A percentile compares a stretch with the other conserved stretches of the same genome.
Evolutionary conservation across 2,113 vertebrate genomes (phyloP).

Genomic region (Lampris incognitus): DNA sequence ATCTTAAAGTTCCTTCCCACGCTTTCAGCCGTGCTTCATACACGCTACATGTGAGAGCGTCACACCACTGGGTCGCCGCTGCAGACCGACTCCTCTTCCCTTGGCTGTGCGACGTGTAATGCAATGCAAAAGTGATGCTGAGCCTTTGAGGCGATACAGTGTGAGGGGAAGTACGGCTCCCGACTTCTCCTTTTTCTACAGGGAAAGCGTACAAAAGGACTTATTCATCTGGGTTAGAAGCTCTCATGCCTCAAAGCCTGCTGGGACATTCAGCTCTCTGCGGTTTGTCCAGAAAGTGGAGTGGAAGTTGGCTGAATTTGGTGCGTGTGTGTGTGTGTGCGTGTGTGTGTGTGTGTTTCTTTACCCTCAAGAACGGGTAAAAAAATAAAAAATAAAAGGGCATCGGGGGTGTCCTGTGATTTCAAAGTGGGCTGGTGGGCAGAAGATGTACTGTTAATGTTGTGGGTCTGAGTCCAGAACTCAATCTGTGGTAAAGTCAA

Average conservation of each 20-base stretch:
- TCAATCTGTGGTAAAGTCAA: neutral
- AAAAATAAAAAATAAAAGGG: neutral
- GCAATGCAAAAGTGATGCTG: neutral
- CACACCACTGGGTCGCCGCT: neutral
- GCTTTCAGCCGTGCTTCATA: too few relatives aligned
- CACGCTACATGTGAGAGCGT: conserved; percentile 6
- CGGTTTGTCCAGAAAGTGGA: conserved; percentile 25
- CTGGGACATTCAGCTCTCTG: conserved; percentile 51
- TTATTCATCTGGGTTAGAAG: conserved; percentile 31
- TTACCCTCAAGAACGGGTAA: neutral
- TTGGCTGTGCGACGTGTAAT: neutral
- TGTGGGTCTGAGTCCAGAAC: neutral
- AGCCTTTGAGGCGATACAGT: conserved; percentile 9
- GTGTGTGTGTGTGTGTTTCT: neutral
- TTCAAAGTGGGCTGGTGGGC: neutral
- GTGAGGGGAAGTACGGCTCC: conserved; percentile 50
- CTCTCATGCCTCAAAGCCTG: conserved; percentile 27
- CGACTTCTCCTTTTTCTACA: conserved; percentile 49
- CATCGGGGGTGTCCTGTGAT: too few relatives aligned
- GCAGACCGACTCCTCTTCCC: too few relatives aligned
- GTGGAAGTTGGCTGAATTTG: conserved; percentile 22
- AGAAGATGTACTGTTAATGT: neutral
- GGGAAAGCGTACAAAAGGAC: conserved; percentile 32
- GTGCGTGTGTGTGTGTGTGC: neutral
- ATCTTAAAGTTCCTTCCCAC: too few relatives aligned